phyloP scores from a whole-genome alignment of 2,797 vertebrate genomes.

The Peromyscus attwateri region DNA sequence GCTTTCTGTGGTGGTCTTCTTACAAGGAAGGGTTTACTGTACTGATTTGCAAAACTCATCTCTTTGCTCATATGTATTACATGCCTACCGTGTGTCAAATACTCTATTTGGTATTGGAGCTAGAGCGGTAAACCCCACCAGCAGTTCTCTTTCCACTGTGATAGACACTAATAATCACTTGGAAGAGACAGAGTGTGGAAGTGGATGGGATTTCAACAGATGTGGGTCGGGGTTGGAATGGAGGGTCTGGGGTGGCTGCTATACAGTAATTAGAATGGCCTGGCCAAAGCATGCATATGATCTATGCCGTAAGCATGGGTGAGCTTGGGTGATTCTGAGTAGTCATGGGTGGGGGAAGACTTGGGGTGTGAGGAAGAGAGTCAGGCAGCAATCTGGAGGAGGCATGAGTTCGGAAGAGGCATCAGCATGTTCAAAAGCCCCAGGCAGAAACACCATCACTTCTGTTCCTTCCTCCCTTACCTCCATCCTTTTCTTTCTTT shows the following conservation, averaged over 20 bases:
- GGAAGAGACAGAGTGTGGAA: not conserved
- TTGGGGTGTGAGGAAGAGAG: not conserved
- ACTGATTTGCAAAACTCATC: not conserved
- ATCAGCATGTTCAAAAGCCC: not conserved
- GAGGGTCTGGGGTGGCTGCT: not conserved
- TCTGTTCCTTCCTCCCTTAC: not conserved
- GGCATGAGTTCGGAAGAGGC: not conserved
- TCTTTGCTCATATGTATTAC: not conserved
- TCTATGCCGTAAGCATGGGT: not conserved
- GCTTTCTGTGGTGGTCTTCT: not conserved
- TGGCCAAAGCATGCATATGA: not conserved
- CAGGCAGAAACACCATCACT: not conserved
- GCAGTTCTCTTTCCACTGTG: not conserved
- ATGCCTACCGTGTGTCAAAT: not conserved
- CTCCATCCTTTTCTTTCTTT: not conserved
- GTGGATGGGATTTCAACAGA: not conserved
- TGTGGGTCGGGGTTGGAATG: not conserved
- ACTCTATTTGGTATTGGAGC: not conserved
- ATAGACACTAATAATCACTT: not conserved
- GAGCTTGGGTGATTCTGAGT: not conserved
- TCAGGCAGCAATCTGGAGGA: not conserved
- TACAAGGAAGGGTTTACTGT: constrained; percentile 1
- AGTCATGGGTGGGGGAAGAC: not conserved
- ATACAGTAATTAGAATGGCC: not conserved
- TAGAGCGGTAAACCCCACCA: not conserved